Evolutionary conservation across 2,888 invertebrate genomes (phyloP).

Genomic region (Plebejus melissa): DNA sequence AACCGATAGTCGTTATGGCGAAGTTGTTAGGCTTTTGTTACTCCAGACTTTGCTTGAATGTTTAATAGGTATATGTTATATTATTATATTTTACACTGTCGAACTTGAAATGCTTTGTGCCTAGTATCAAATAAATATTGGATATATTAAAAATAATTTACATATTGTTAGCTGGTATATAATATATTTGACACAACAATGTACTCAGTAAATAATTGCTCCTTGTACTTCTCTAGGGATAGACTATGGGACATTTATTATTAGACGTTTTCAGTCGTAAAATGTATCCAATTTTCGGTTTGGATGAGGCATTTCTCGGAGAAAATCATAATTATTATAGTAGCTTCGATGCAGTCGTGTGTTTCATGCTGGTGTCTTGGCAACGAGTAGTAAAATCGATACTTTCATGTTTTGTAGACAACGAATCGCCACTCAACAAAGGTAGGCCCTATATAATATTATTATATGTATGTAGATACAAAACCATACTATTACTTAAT

Average conservation of each 20-base stretch:
- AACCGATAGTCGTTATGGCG: constrained; percentile 5
- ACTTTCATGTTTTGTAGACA: constrained; percentile 10
- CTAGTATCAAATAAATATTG: no score
- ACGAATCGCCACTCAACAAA: constrained; percentile 24
- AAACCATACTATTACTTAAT: no score
- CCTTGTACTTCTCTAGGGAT: no score
- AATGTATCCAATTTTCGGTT: neutral
- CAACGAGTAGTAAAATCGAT: constrained; percentile 34
- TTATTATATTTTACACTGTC: neutral
- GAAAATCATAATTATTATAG: neutral
- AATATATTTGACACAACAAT: no score
- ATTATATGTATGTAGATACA: neutral
- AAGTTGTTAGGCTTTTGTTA: constrained; percentile 7
- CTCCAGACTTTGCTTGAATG: neutral
- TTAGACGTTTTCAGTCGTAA: neutral
- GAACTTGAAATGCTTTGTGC: neutral
- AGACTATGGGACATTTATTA: no score
- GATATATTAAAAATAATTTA: no score
- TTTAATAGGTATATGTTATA: no score
- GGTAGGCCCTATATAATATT: constrained; percentile 31
- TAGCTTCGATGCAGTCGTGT: constrained; percentile 28
- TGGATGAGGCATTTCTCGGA: neutral
- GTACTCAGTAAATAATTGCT: no score
- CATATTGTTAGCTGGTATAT: no score
- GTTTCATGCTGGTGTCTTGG: constrained; percentile 32